A percentile compares a stretch with the other conserved stretches of the same genome.
Conservation (phyloP, 30 jellyfish, hydroid and myxozoan genomes). For the Morbakka virulenta region DNA sequence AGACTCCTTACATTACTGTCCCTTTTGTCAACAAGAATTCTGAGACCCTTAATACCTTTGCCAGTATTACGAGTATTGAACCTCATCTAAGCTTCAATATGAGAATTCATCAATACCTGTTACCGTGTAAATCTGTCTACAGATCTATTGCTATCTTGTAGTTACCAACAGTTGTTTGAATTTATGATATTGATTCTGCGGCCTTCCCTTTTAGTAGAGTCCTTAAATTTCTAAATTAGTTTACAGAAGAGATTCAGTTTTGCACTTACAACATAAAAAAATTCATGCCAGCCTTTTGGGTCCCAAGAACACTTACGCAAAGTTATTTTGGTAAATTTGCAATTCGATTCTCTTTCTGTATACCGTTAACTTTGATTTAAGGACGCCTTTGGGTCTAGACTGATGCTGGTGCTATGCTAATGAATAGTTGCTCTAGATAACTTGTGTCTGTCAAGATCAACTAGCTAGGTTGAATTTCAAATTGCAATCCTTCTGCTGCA, state of each 20-base stretch:
- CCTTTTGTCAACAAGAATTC: constrained; percentile 8
- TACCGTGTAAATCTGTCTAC: constrained; percentile 12
- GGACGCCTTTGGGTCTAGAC: neutral
- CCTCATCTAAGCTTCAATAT: constrained; percentile 20
- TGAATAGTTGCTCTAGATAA: neutral
- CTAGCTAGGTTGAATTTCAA: constrained; percentile 28
- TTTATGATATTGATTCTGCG: constrained; percentile 17
- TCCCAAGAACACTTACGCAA: constrained; percentile 28
- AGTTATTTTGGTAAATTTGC: constrained; percentile 20
- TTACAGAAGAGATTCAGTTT: constrained; percentile 1
- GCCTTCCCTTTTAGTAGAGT: constrained; percentile 32
- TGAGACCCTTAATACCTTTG: neutral
- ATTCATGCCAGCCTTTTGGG: constrained; percentile 41
- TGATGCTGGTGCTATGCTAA: neutral
- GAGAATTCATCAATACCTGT: constrained; percentile 6
- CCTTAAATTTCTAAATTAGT: constrained; percentile 13
- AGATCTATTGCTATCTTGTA: constrained; percentile 9
- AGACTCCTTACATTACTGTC: constrained; percentile 20
- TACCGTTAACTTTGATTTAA: neutral
- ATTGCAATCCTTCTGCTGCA: constrained; percentile 24
- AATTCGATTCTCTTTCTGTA: neutral
- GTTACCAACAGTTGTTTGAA: constrained; percentile 9
- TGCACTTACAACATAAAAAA: constrained; percentile 21
- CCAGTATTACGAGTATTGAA: neutral
- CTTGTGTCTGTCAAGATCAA: constrained; percentile 10